A percentile compares a stretch with the other conserved stretches of the same genome.
phyloP scores from a whole-genome alignment of 92 coral and sea anemone genomes.

The Zoanthus sociatus region DNA sequence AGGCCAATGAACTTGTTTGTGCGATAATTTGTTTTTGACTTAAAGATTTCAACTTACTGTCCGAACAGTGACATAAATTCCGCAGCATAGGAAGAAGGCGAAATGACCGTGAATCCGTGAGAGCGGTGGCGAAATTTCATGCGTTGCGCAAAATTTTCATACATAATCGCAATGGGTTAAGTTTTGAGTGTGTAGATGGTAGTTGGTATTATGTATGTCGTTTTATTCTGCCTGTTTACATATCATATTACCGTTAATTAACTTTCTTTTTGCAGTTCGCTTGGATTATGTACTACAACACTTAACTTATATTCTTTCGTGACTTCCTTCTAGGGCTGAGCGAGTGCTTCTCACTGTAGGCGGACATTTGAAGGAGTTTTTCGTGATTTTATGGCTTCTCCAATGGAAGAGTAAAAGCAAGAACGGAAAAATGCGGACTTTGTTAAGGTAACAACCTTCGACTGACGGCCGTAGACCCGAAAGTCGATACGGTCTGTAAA shows the following conservation, averaged over 20 bases:
- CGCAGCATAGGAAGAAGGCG: slow-evolving; percentile 65
- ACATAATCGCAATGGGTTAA: slow-evolving; percentile 45
- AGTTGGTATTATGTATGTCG: slow-evolving; percentile 68
- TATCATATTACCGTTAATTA: slow-evolving; percentile 98
- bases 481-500: slow-evolving; percentile 39
- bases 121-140: slow-evolving; percentile 36
- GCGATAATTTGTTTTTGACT: slow-evolving; percentile 44
- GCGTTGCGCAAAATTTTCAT: slow-evolving; percentile 61
- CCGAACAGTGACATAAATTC: slow-evolving; percentile 59
- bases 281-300: slow-evolving; percentile 87
- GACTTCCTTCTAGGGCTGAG: slow-evolving; percentile 74
- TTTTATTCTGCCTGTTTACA: slow-evolving; percentile 88
- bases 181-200: slow-evolving; percentile 37
- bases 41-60: slow-evolving; percentile 29
- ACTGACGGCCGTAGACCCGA: slow-evolving; percentile 26
- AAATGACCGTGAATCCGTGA: slow-evolving; percentile 48
- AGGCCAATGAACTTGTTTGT: slow-evolving; percentile 29
- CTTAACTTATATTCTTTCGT: slow-evolving; percentile 81
- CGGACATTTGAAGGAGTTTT: slow-evolving; percentile 45
- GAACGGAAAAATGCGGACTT: slow-evolving; percentile 28
- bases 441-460: slow-evolving; percentile 39
- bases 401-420: slow-evolving; percentile 25
- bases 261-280: slow-evolving; percentile 82
- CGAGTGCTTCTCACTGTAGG: slow-evolving; percentile 69
- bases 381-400: slow-evolving; percentile 45